phyloP scores from a whole-genome alignment of 2,113 vertebrate species.

The Erpornis zantholeuca region DNA sequence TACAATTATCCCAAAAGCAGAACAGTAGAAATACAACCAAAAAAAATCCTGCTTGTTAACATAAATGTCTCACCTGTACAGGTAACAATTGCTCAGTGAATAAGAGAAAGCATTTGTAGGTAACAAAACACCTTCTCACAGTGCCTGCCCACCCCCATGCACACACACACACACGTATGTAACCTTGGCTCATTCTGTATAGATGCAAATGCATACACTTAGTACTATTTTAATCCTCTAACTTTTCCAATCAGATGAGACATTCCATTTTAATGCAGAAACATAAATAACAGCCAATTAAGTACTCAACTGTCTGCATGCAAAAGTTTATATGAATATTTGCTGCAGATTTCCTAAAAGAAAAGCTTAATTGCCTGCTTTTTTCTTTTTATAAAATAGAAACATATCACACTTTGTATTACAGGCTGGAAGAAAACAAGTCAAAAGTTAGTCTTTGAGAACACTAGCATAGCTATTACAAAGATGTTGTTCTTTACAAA shows the following conservation, averaged over 20 bases:
- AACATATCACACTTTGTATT: neutral
- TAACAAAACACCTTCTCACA: neutral
- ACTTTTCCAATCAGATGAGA: neutral
- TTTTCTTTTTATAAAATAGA: conserved; percentile 32
- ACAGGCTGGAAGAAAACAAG: conserved; percentile 23
- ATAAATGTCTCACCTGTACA: neutral
- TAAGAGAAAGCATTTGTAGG: neutral
- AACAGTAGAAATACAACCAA: neutral
- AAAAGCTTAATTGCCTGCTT: conserved; percentile 45
- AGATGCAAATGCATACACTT: neutral
- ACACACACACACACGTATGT: neutral
- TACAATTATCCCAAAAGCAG: neutral
- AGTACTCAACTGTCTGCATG: neutral
- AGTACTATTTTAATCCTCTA: neutral
- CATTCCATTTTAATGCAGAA: neutral
- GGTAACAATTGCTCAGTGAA: neutral
- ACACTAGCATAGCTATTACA: neutral
- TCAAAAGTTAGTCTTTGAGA: conserved; percentile 9
- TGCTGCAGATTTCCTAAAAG: neutral
- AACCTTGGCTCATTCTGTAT: neutral
- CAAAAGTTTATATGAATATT: conserved; percentile 3
- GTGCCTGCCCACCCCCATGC: neutral
- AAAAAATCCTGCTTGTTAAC: neutral
- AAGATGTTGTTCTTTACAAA: neutral
- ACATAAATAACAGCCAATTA: neutral